Evolutionary conservation across 2,797 vertebrate species (phyloP).

Genomic region (Clangula hyemalis): DNA sequence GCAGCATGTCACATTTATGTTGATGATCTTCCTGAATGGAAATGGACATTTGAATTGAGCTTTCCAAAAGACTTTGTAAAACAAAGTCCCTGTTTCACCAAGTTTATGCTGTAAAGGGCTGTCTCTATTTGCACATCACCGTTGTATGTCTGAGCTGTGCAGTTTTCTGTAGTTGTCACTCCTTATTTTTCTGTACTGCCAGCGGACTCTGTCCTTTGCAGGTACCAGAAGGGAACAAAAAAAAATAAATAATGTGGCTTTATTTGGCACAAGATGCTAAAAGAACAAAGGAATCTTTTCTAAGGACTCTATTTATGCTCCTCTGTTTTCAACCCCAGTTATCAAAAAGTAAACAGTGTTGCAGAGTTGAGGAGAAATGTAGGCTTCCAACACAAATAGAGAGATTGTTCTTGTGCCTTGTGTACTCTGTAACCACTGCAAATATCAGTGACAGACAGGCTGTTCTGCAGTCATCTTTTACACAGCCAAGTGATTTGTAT

Average conservation of each 20-base stretch:
- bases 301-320: background rate
- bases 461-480: background rate
- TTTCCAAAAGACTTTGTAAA: background rate
- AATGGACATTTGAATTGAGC: background rate
- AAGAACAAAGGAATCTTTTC: background rate
- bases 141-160: background rate
- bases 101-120: fast-evolving
- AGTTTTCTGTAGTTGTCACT: background rate
- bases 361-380: background rate
- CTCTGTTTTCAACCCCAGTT: background rate
- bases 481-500: background rate
- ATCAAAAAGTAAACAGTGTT: background rate
- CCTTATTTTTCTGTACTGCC: background rate
- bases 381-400: background rate
- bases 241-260: background rate
- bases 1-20: background rate
- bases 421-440: background rate
- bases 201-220: background rate
- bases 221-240: background rate
- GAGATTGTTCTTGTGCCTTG: background rate
- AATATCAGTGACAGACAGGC: background rate
- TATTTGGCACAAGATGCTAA: background rate
- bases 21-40: background rate
- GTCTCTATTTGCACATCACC: background rate
- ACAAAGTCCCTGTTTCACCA: background rate